Percentiles rank a stretch among this genome's conserved stretches.
Conservation (phyloP, 2,888 invertebrate genomes). For the Holacanthella duospinosa region DNA sequence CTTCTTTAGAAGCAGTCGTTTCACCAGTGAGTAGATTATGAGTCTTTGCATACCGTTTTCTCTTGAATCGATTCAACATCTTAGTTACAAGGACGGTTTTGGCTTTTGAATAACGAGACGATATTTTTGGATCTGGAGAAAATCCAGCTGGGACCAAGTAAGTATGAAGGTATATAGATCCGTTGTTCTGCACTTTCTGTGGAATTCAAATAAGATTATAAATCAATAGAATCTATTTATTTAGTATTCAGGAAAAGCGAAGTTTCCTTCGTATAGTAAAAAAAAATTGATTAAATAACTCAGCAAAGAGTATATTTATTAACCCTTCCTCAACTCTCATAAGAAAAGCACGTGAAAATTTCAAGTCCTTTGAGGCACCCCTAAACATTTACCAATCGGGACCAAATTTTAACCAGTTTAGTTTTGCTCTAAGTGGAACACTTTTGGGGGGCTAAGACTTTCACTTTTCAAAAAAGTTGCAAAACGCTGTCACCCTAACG, state of each 20-base stretch:
- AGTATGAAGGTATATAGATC: constrained; percentile 83
- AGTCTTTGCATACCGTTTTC: constrained; percentile 70
- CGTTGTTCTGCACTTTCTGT: constrained; percentile 64
- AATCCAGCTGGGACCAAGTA: constrained; percentile 72
- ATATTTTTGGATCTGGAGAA: constrained; percentile 64
- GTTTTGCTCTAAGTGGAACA: no score
- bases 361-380: no score
- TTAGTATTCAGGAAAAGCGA: not conserved
- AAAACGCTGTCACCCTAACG: no score
- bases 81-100: constrained; percentile 63
- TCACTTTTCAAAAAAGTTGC: no score
- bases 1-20: constrained; percentile 63
- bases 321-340: no score
- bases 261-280: not conserved
- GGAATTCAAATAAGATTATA: not conserved
- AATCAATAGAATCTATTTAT: not conserved
- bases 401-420: no score
- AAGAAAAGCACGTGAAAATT: no score
- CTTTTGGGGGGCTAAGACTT: no score
- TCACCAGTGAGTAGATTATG: constrained; percentile 91
- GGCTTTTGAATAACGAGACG: constrained; percentile 55
- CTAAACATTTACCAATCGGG: no score
- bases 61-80: constrained; percentile 83
- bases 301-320: no score
- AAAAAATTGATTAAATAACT: no score